phyloP scores from a whole-genome alignment of 2,113 vertebrate species.

The Hippolais icterina region DNA sequence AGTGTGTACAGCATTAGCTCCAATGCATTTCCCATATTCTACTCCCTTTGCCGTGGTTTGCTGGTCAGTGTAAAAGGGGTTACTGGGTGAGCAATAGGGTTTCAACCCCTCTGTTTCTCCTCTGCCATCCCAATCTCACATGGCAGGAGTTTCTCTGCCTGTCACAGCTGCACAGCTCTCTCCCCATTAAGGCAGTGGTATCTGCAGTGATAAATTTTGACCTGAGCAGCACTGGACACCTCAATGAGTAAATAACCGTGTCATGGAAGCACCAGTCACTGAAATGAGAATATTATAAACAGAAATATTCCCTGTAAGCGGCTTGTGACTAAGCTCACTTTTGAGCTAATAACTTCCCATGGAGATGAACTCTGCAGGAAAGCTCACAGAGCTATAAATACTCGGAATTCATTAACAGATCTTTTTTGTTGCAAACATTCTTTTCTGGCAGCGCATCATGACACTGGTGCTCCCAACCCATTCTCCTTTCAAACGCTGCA shows the following conservation, averaged over 20 bases:
- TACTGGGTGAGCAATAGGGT: background rate
- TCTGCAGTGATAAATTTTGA: background rate
- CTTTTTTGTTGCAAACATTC: constrained; percentile 46
- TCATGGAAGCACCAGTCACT: background rate
- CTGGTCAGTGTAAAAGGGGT: background rate
- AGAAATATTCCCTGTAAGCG: constrained; percentile 42
- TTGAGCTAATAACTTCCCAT: constrained; percentile 65
- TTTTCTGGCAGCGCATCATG: constrained; percentile 49
- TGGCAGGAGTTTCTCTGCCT: background rate
- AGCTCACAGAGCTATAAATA: constrained; percentile 64
- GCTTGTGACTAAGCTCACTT: constrained; percentile 64
- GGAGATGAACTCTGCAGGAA: constrained; percentile 55
- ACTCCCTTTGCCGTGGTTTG: background rate
- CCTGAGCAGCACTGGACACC: background rate
- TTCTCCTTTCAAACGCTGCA: constrained; percentile 46
- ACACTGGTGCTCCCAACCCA: constrained; percentile 18
- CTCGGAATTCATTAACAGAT: constrained; percentile 63
- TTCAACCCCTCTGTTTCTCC: background rate
- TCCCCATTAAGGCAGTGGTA: background rate
- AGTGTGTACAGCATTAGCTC: background rate
- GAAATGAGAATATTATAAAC: constrained; percentile 42
- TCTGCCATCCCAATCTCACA: background rate
- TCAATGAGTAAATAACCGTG: background rate
- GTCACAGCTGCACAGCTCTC: background rate
- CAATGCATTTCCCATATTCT: background rate